These are phyloP conservation scores for Xylocampa areola DNA, from an alignment of 2,888 invertebrate species.

Conservation along the genomic window DNA sequence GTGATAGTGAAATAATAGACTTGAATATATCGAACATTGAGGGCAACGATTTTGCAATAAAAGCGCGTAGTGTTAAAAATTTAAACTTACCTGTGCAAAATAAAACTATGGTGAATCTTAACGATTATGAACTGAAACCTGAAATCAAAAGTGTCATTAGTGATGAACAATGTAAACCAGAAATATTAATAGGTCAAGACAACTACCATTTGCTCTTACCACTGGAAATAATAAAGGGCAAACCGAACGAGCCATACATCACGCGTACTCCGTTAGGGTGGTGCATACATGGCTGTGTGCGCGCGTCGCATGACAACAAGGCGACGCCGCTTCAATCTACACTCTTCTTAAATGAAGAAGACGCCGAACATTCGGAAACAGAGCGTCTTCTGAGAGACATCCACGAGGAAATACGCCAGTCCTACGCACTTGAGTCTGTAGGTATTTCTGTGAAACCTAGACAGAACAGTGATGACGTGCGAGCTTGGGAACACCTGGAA, in stretches of 20 bases:
- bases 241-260: slow-evolving; percentile 42
- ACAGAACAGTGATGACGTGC: neutral
- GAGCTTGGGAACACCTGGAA: slow-evolving; percentile 4
- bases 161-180: too few species aligned
- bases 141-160: too few species aligned
- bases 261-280: too few species aligned
- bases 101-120: neutral
- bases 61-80: slow-evolving; percentile 46
- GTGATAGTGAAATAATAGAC: too few species aligned
- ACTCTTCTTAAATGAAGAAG: neutral
- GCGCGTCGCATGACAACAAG: neutral
- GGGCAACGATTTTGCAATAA: too few species aligned
- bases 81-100: slow-evolving; percentile 52
- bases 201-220: slow-evolving; percentile 53
- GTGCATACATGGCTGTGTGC: slow-evolving; percentile 46
- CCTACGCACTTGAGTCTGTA: slow-evolving; percentile 1
- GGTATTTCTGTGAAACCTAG: neutral
- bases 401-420: slow-evolving; percentile 1
- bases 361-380: neutral
- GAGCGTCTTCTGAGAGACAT: neutral
- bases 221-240: slow-evolving; percentile 37
- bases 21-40: too few species aligned
- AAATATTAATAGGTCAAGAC: too few species aligned
- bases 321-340: slow-evolving; percentile 1
- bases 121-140: slow-evolving; percentile 16